Evolutionary conservation across 1,140 invertebrate genomes (phyloP), one percentile per base, ranked within the genome.

Genomic region (Zaprionus davidi): DNA sequence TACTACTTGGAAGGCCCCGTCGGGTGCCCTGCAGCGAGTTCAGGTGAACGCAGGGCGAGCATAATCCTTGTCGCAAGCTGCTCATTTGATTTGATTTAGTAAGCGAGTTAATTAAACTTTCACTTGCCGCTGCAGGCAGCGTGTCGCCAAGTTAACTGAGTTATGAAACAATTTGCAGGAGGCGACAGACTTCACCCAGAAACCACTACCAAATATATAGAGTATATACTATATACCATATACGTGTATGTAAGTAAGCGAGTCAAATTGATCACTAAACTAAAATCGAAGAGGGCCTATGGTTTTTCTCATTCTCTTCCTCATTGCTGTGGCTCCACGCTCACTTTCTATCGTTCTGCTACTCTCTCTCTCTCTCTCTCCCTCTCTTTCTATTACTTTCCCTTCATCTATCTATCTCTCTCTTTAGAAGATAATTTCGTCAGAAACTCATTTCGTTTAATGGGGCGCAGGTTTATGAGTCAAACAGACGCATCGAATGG

Each of bases 391-490:
- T 31, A 38, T 28, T 22, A 12, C 38, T 34, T 71, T 51, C 9
- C 60, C 62, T 65, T 24, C 20, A 28, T 26, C n/a, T 11, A n/a
- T 31, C 22, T 62, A 49, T 62, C 34, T 38, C 46, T 24, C n/a
- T 12, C 31, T 36, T 58, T 36, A 65, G 26, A 58, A 70, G 81
- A 90, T 90, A 90, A 85, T 90, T 88, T 90, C 76, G 81, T 71
- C 85, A 79, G 85, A 82, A 90, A 85, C 85, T 90, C 85, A 90
- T 90, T 90, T 90, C 85, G 76, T 90, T 90, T 90, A 90, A 90
- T 90, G 85, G 86, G 72, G 68, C 75, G 76, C 81, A 85, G 85
- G 79, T 90, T 87, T 90, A 90, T 90, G 81, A 78, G 81, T 81
- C 79, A 68, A 79, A 78, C 82, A 79, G 85, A 69, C 67, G 65